Base-by-base conservation (phyloP, 2,888 invertebrate species). In the Cataglyphis rosenhaueri region DNA sequence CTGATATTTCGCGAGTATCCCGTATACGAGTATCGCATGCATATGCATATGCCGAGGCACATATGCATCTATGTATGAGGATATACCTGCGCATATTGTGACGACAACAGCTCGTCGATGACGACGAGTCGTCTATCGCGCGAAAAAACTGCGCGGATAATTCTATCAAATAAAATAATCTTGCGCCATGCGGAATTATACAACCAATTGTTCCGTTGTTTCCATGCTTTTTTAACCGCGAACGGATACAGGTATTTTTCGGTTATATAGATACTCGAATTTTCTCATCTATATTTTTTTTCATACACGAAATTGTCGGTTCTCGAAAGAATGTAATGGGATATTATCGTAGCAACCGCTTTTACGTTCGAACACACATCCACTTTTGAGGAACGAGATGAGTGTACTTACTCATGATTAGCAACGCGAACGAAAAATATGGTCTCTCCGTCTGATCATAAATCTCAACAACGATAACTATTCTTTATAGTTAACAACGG, bases 31-130 rank as follows among this genome's bases (percentile, higher is more conserved):
- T 55, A n/a, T 38, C n/a, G 29, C 25, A 12, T 75, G 85, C 85
- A 87, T 87, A 87, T 87, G 81, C 87, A 87, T 87, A 87, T 87
- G 86, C 55, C 85, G 64, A 41, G 48, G 38, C 71, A 29, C 82
- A 65, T 65, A 44, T 85, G 79, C 83, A 86, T 86, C 83, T 81
- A 87, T 87, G 82, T 83, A 87, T 74, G 87, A 87, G 73, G 55
- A 73, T 66, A 74, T 73, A 48, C 35, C 25, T 59, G 84, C 59
- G 70, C 55, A 74, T 85, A 41, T 21, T 21, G 61, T 59, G 85
- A 61, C 83, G 64, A 82, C 35, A 74, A 74, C 41, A 61, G n/a
- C 44, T 10, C 41, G 15, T 61, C 52, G 70, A 70, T 70, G 32
- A 59, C n/a, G 74, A 82, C 41, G 73, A 12, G 66, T 5, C 21